Base-by-base conservation (phyloP, 2,797 vertebrate species). In the Eremophila alpestris region DNA sequence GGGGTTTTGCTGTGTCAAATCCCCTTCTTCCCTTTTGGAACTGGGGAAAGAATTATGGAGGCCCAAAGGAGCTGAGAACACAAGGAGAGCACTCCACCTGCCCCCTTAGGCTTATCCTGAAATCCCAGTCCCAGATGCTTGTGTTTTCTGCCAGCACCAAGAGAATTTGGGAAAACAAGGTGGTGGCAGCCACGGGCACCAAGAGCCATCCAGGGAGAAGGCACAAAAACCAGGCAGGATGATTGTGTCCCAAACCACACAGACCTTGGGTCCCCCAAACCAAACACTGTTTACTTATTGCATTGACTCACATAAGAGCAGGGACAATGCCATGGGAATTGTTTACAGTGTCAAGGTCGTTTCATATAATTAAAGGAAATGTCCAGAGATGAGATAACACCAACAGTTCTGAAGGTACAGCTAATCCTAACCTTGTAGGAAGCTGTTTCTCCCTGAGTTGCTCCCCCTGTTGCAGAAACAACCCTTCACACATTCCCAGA, bases 321-420 rank as follows among this genome's bases (percentile, higher is more conserved):
- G 49, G 49, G 79, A 96, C 96, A 96, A 96, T 90, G 89, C 90
- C 91, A 76, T 6, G 78, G 74, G 68, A 41, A 85, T 62, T 96
- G 93, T 92, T 96, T 89, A 94, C 80, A 46, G 45, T 6, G 69
- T 78, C 95, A 95, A 95, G 94, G 94, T 34, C 78, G 0, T 54
- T 81, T n/a, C 14, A 16, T 13, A 93, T 81, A 95, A 96, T 91
- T 74, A 84, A 95, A 97, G 96, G 97, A 96, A 96, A 90, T 0
- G 22, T 68, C 93, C 69, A 78, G 69, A 85, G 69, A 93, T 89
- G 93, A 84, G 95, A 95, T 95, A 97, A 94, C 74, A 60, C 46
- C 16, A 30, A 30, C 52, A 59, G 89, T 20, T 69, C 79, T 59
- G 71, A 52, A 90, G 81, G 76, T 21, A 36, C 74, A 40, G 62